Percentiles rank a stretch among this genome's conserved stretches.
These are phyloP conservation scores for Taenioides sp. DNA, from an alignment of 2,797 vertebrate species.

Conservation along the genomic window DNA sequence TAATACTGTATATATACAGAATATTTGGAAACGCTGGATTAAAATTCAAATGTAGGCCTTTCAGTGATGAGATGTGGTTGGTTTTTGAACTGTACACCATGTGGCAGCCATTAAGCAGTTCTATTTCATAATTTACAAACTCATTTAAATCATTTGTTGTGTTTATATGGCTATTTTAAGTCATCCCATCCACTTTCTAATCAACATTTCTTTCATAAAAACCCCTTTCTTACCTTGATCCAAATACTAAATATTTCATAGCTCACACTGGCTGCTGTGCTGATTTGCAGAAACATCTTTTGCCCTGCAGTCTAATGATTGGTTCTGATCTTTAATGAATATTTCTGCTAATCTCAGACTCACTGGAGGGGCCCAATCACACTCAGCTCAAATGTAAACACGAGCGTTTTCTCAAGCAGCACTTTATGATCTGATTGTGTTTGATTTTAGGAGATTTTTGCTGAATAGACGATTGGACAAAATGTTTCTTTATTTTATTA, in stretches of 20 bases:
- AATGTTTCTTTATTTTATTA: neutral
- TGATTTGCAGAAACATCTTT: slow-evolving; percentile 65
- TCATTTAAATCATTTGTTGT: neutral
- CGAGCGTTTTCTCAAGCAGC: slow-evolving; percentile 55
- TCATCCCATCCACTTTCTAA: neutral
- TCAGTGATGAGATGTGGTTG: neutral
- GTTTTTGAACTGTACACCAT: neutral
- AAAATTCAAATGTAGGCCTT: neutral
- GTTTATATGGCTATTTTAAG: neutral
- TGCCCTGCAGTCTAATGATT: slow-evolving; percentile 54
- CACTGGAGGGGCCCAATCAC: slow-evolving; percentile 64
- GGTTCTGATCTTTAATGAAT: slow-evolving; percentile 71
- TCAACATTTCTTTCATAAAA: slow-evolving; percentile 1
- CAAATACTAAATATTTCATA: slow-evolving; percentile 62
- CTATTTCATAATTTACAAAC: neutral
- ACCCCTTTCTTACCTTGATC: slow-evolving; percentile 12
- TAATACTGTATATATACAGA: too few species aligned
- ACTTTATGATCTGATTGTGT: slow-evolving; percentile 47
- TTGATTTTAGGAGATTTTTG: slow-evolving; percentile 31
- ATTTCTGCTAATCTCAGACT: slow-evolving; percentile 62
- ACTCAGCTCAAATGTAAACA: slow-evolving; percentile 51
- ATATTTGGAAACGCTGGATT: too few species aligned
- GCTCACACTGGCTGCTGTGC: slow-evolving; percentile 54
- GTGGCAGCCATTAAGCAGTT: neutral
- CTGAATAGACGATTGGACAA: slow-evolving; percentile 33